These are phyloP conservation scores for Trochalopteron elliotii DNA, from an alignment of 2,113 vertebrate genomes.

Conservation along the genomic window DNA sequence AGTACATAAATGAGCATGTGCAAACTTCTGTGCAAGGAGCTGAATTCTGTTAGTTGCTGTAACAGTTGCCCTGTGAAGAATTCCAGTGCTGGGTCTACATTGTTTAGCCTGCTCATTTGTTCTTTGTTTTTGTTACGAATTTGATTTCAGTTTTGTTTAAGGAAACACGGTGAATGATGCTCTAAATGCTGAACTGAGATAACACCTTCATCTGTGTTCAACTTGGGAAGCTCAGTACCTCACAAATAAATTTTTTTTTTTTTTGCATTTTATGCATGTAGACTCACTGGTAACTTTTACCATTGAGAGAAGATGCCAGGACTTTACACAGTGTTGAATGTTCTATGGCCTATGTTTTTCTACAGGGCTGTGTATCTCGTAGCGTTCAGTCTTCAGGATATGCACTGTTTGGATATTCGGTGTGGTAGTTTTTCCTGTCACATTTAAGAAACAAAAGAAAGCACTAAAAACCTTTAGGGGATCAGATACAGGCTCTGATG, in stretches of 20 bases:
- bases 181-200: neutral
- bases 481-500: neutral
- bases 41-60: no score
- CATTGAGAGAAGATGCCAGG: neutral
- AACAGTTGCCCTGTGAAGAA: neutral
- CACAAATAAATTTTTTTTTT: neutral
- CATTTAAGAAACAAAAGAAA: neutral
- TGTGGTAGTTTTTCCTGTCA: neutral
- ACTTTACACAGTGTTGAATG: fast-evolving
- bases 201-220: neutral
- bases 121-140: neutral
- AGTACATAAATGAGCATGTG: neutral
- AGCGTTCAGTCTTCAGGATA: neutral
- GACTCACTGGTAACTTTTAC: neutral
- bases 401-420: neutral
- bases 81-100: neutral
- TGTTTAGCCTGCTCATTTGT: neutral
- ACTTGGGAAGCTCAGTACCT: neutral
- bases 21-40: neutral
- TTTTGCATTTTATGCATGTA: neutral
- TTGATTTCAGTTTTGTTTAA: neutral
- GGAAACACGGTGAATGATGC: neutral
- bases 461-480: neutral
- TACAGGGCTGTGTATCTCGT: neutral
- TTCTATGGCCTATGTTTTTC: neutral